These are phyloP conservation scores for Volucella inanis DNA, from an alignment of 2,888 invertebrate genomes.

Conservation along the genomic window DNA sequence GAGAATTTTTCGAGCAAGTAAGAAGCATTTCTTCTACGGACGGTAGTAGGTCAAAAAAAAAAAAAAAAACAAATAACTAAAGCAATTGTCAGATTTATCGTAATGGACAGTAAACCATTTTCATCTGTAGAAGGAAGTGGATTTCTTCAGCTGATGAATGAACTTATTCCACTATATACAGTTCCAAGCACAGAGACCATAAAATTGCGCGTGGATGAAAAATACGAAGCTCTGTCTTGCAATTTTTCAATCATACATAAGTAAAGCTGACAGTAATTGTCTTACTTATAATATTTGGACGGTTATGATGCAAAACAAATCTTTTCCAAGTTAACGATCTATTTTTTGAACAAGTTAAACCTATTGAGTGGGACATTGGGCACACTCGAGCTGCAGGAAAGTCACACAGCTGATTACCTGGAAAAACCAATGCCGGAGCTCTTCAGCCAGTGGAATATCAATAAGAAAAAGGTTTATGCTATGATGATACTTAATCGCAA, in stretches of 20 bases:
- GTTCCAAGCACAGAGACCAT: no score
- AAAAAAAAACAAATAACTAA: no score
- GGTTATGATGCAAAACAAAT: conserved; percentile 48
- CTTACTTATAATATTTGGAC: conserved; percentile 60
- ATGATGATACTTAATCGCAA: conserved; percentile 35
- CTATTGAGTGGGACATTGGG: neutral
- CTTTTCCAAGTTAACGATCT: conserved; percentile 36
- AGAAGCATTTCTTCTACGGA: conserved; percentile 50
- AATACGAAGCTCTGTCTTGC: no score
- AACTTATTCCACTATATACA: conserved; percentile 58
- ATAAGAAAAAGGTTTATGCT: no score
- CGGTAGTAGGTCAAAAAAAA: conserved; percentile 54
- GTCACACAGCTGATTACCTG: no score
- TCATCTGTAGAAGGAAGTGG: conserved; percentile 50
- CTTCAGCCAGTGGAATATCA: no score
- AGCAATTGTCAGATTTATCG: conserved; percentile 63
- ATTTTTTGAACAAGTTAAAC: conserved; percentile 31
- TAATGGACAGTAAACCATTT: conserved; percentile 56
- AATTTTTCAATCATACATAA: conserved; percentile 53
- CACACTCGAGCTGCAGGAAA: conserved; percentile 50
- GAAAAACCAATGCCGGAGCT: no score
- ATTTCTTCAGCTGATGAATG: conserved; percentile 62
- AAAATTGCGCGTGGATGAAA: no score
- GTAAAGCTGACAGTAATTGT: no score
- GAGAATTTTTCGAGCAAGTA: no score